These are phyloP conservation scores for Drosophila orena DNA, from an alignment of 1,140 invertebrate genomes.

Conservation along the genomic window DNA sequence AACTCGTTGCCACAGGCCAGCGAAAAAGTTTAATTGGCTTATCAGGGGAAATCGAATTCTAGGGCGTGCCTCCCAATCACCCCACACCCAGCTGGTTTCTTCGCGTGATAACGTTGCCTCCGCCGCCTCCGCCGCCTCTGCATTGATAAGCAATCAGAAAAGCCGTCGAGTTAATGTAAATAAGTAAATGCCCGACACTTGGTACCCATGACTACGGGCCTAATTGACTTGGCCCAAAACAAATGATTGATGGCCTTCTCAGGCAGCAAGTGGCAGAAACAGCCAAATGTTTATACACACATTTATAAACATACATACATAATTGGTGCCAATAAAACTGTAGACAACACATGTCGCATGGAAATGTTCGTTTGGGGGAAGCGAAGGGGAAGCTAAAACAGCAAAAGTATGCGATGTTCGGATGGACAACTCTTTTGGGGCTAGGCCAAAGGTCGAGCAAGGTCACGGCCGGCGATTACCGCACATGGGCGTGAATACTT, in stretches of 20 bases:
- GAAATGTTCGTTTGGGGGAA: constrained; percentile 7
- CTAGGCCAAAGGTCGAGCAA: constrained; percentile 59
- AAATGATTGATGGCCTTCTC: constrained; percentile 66
- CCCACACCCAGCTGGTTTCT: constrained; percentile 1
- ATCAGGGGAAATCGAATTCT: constrained; percentile 15
- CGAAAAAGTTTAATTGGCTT: constrained; percentile 24
- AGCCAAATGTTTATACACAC: too few species aligned
- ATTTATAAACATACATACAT: constrained; percentile 4
- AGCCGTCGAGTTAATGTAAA: constrained; percentile 63
- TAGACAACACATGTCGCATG: constrained; percentile 63
- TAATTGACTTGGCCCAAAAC: constrained; percentile 57
- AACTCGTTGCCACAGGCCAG: constrained; percentile 7
- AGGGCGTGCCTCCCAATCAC: constrained; percentile 28
- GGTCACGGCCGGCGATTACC: constrained; percentile 57
- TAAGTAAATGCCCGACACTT: constrained; percentile 49
- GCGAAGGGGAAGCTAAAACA: constrained; percentile 23
- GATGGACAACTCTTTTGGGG: constrained; percentile 29
- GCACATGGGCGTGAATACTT: constrained; percentile 17
- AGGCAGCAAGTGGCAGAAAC: constrained; percentile 2
- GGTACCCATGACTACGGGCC: constrained; percentile 60
- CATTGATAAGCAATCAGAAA: constrained; percentile 51
- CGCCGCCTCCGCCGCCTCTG: neutral
- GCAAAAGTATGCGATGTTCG: neutral
- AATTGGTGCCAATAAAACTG: constrained; percentile 75
- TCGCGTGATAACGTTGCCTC: neutral